Conservation (phyloP, 2,888 invertebrate genomes). For the Drosophila nr. perissopoda region DNA sequence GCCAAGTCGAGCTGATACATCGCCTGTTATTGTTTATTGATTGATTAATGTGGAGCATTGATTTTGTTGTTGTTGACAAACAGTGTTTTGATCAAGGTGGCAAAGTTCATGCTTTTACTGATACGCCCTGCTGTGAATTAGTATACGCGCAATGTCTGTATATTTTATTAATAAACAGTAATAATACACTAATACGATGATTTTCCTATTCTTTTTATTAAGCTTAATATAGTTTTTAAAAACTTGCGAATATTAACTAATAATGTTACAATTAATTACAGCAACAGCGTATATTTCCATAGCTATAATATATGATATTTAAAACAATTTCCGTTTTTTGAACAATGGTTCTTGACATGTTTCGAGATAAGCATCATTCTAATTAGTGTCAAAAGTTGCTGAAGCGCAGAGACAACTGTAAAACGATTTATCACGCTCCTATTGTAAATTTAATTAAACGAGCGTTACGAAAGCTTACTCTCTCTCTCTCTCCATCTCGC, state of each 20-base stretch:
- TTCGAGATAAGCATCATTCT: constrained; percentile 44
- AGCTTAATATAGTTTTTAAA: not conserved
- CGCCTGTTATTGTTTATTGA: constrained; percentile 36
- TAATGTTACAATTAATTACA: constrained; percentile 15
- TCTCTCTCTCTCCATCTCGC: not conserved
- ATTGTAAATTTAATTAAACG: constrained; percentile 47
- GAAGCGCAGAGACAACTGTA: constrained; percentile 27
- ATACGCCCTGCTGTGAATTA: constrained; percentile 20
- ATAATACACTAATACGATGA: not conserved
- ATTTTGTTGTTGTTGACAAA: constrained; percentile 14
- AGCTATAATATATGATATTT: not conserved
- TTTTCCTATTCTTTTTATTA: not conserved
- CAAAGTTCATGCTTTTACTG: constrained; percentile 36
- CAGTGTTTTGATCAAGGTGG: not conserved
- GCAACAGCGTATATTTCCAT: not conserved
- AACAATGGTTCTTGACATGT: constrained; percentile 55
- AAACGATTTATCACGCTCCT: constrained; percentile 44
- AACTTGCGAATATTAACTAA: constrained; percentile 7
- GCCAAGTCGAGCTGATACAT: constrained; percentile 32
- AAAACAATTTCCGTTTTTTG: constrained; percentile 52
- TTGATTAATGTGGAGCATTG: constrained; percentile 49
- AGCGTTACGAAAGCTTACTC: constrained; percentile 36
- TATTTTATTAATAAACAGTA: constrained; percentile 16
- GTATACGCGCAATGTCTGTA: not conserved
- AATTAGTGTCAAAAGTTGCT: constrained; percentile 59